phyloP scores from a whole-genome alignment of 2,113 vertebrate species.

The Microtus pennsylvanicus region DNA sequence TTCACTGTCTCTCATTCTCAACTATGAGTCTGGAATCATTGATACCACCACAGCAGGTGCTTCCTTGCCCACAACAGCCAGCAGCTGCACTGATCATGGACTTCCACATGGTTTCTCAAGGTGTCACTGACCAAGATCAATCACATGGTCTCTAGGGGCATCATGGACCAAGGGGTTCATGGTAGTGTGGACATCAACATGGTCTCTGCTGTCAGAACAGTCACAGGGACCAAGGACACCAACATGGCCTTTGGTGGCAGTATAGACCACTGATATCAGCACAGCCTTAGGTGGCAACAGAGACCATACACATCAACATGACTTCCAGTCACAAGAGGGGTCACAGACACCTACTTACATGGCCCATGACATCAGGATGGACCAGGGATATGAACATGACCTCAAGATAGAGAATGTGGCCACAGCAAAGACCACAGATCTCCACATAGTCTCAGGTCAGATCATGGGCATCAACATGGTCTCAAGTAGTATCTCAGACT shows the following conservation, averaged over 20 bases:
- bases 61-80: background rate
- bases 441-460: background rate
- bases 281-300: background rate
- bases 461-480: background rate
- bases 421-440: background rate
- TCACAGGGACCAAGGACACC: background rate
- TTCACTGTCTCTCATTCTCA: background rate
- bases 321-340: background rate
- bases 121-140: background rate
- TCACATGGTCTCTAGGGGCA: background rate
- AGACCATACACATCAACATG: background rate
- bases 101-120: background rate
- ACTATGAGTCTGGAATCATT: background rate
- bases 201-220: background rate
- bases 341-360: background rate
- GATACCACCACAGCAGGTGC: background rate
- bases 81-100: background rate
- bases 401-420: no score
- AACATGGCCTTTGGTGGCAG: background rate
- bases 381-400: background rate
- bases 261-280: background rate
- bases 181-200: background rate
- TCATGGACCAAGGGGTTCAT: background rate
- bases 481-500: background rate
- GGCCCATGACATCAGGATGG: background rate